These are phyloP conservation scores for Odontamblyopus lacepedii DNA, from an alignment of 2,797 vertebrate species.

Conservation along the genomic window DNA sequence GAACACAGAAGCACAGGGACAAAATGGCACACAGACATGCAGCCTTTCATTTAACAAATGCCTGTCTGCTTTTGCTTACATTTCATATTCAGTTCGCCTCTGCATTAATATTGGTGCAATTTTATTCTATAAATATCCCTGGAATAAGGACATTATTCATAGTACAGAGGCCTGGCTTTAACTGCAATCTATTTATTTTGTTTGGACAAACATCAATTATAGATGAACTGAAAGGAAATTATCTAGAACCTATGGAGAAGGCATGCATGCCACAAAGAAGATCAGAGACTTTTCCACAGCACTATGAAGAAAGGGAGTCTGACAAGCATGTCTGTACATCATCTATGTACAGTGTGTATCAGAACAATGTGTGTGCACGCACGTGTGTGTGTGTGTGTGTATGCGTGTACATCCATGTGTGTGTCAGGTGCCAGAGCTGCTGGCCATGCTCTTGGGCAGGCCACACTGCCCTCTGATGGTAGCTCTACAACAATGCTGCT, in stretches of 20 bases:
- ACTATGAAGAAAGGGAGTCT: slow-evolving; percentile 56
- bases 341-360: slow-evolving; percentile 31
- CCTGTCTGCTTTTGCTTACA: slow-evolving; percentile 51
- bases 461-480: slow-evolving; percentile 83
- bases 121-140: slow-evolving; percentile 28
- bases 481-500: slow-evolving; percentile 39
- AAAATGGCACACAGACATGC: slow-evolving; percentile 58
- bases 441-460: slow-evolving; percentile 64
- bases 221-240: slow-evolving; percentile 50
- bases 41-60: slow-evolving; percentile 67
- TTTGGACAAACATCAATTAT: slow-evolving; percentile 54
- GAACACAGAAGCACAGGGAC: slow-evolving; percentile 60
- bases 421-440: slow-evolving; percentile 62
- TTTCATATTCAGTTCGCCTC: slow-evolving; percentile 46
- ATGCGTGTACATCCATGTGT: neutral
- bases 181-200: slow-evolving; percentile 41
- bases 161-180: slow-evolving; percentile 39
- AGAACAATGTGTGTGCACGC: neutral
- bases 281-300: slow-evolving; percentile 60
- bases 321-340: slow-evolving; percentile 50
- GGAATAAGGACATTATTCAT: slow-evolving; percentile 38
- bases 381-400: neutral
- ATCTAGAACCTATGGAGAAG: slow-evolving; percentile 42
- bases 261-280: slow-evolving; percentile 40
- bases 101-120: slow-evolving; percentile 36